phyloP scores from a whole-genome alignment of 1,140 invertebrate genomes.

The Ceratosolen solmsi region DNA sequence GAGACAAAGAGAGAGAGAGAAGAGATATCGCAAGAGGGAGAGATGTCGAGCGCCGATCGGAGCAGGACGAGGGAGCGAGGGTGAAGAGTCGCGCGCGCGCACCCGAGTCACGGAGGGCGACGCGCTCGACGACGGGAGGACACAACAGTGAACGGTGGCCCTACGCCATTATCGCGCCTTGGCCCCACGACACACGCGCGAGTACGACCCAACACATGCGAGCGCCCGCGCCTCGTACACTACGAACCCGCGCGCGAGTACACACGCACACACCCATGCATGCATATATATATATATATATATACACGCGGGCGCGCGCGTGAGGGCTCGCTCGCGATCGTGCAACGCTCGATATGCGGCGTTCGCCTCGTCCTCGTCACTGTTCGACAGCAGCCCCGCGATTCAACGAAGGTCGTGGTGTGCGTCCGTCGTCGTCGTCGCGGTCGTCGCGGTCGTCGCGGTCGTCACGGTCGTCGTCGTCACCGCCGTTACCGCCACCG shows the following conservation, averaged over 20 bases:
- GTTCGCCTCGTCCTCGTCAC: constrained; percentile 41
- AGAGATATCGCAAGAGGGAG: background rate
- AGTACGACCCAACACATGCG: constrained; percentile 45
- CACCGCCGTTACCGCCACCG: constrained; percentile 57
- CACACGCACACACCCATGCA: too few species aligned
- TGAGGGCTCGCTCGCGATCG: too few species aligned
- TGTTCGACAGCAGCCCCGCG: constrained; percentile 51
- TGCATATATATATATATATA: too few species aligned
- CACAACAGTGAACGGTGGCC: background rate
- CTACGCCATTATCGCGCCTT: constrained; percentile 44
- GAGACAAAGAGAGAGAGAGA: background rate
- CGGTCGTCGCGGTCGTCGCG: constrained; percentile 57
- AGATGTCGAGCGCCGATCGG: background rate
- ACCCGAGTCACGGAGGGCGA: constrained; percentile 32
- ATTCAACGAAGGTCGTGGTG: constrained; percentile 51
- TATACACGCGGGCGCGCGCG: too few species aligned
- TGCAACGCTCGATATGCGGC: constrained; percentile 60
- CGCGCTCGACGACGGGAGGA: constrained; percentile 37
- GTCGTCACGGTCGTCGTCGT: constrained; percentile 52
- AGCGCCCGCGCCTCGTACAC: background rate
- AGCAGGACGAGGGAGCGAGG: background rate
- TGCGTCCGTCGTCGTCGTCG: constrained; percentile 62
- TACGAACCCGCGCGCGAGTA: background rate
- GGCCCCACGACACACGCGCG: constrained; percentile 51
- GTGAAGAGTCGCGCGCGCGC: constrained; percentile 16